Evolutionary conservation across 2,113 vertebrate species (phyloP).

Genomic region (Tiliqua scincoides): DNA sequence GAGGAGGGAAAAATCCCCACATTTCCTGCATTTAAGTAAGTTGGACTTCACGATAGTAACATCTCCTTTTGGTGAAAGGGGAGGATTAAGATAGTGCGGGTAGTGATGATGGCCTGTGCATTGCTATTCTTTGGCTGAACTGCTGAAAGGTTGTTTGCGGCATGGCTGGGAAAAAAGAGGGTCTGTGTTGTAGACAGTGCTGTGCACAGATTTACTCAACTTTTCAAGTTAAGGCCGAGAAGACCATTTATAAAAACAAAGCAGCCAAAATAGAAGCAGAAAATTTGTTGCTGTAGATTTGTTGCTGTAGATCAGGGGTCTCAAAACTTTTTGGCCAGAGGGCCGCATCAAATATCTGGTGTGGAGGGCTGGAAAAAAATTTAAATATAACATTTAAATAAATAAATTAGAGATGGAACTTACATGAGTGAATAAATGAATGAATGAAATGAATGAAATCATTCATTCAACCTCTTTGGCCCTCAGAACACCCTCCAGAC

Average conservation of each 20-base stretch:
- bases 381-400: too few relatives aligned
- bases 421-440: too few relatives aligned
- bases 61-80: constrained; percentile 24
- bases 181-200: rapidly evolving
- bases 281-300: neutral
- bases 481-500: too few relatives aligned
- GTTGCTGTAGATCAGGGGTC: too few relatives aligned
- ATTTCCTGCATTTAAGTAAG: neutral
- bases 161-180: neutral
- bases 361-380: too few relatives aligned
- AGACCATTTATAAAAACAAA: neutral
- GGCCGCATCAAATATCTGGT: too few relatives aligned
- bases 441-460: too few relatives aligned
- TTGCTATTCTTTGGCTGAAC: neutral
- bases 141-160: neutral
- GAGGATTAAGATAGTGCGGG: neutral
- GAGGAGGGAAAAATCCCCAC: neutral
- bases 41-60: constrained; percentile 41
- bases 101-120: constrained; percentile 4
- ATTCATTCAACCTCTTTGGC: too few relatives aligned
- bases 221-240: neutral
- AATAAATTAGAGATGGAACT: too few relatives aligned
- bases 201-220: rapidly evolving
- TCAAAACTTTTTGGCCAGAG: too few relatives aligned
- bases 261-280: neutral